phyloP scores from a whole-genome alignment of 2,888 invertebrate genomes.

The Onthophagus sagittarius region DNA sequence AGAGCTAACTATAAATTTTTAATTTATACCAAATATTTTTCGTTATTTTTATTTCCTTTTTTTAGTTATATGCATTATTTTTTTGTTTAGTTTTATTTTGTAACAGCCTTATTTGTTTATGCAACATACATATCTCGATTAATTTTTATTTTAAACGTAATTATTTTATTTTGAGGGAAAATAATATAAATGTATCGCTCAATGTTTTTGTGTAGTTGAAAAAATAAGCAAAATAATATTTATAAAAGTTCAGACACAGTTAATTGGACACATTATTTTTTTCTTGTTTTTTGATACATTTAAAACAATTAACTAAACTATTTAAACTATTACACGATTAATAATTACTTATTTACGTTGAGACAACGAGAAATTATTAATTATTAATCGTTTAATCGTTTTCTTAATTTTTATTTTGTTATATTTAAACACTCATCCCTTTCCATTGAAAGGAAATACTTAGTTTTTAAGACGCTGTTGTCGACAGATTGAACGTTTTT shows the following conservation, averaged over 20 bases:
- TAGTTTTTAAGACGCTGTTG: neutral
- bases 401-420: neutral
- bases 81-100: constrained; percentile 26
- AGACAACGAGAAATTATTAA: neutral
- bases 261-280: constrained; percentile 5
- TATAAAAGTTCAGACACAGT: neutral
- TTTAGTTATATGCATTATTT: constrained; percentile 3
- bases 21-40: neutral
- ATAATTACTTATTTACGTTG: neutral
- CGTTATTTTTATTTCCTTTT: neutral
- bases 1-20: constrained; percentile 21
- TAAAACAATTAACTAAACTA: constrained; percentile 7
- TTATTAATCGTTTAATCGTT: neutral
- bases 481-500: constrained; percentile 6
- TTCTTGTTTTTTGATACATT: constrained; percentile 4
- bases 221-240: constrained; percentile 25
- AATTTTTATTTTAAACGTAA: constrained; percentile 3
- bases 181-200: constrained; percentile 23
- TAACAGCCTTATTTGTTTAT: constrained; percentile 44
- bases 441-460: constrained; percentile 5
- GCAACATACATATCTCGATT: constrained; percentile 36
- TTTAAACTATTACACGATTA: neutral
- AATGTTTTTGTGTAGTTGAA: constrained; percentile 22
- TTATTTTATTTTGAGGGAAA: constrained; percentile 11
- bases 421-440: constrained; percentile 9